Evolutionary conservation across 2,888 invertebrate species (phyloP), one percentile per base, ranked within the genome.

Genomic region (Galerucella nymphaeae): DNA sequence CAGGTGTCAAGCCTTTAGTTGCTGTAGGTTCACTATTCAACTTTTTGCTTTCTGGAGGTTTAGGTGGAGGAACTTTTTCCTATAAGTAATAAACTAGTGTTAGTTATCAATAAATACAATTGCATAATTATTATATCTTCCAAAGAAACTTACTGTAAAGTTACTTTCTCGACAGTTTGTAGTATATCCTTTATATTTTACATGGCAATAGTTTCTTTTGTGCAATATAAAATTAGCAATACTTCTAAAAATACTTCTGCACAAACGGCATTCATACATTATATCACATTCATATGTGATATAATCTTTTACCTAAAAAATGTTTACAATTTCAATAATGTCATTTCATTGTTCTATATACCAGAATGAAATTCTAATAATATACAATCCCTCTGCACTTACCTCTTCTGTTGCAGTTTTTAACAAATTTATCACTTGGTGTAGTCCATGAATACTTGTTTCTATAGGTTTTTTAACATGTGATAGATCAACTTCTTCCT

Each of bases 191-290:
- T 71, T 78, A 66, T 89, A 91, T 76, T 88, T 89, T 71, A 90
- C 89, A 78, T 86, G 89, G 83, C 97, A 97, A 84, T 93, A 97
- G 53, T 92, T 90, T 73, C 96, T 89, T 87, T 97, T 97, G 85
- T 97, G 97, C 48, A 95, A 92, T 79, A 97, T 90, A 83, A 96
- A 95, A 87, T 97, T 96, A 16, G 93, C 93, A 76, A 97, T 87
- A 84, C 95, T 95, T 79, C 97, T 90, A 85, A 96, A 97, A 82
- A 97, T 89, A 82, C 93, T 95, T 48, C 93, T 90, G 83, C 97
- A 97, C 20, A 94, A 91, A 85, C 93, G 93, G 86, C 97, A 97
- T 86, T 97, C 97, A 86, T 95, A 94, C 80, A 97, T 90, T 72
- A 96, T 87, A 85, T 95, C 94, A 89, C 96, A 96, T 88, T 97